Evolutionary conservation across 2,888 invertebrate genomes (phyloP), one percentile per base, ranked within the genome.

Genomic region (Carterocephalus palaemon): DNA sequence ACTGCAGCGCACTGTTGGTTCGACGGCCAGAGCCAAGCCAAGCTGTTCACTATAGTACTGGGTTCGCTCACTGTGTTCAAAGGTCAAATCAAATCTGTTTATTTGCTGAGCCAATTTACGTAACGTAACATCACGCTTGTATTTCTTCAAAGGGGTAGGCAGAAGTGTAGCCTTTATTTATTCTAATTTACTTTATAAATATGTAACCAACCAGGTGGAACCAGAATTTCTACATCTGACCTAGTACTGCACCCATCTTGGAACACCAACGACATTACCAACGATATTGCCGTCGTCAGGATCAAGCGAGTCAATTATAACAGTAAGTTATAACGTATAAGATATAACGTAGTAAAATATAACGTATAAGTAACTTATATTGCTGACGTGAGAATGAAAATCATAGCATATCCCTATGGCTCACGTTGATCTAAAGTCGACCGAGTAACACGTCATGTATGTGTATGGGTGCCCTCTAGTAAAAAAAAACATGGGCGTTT

Each of bases 1-100:
- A 81, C 83, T 0, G 85, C 84, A 1, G 84, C 82, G 0, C 84
- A 85, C 39, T 84, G 84, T 59, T 85, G 83, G 84, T 77, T 66
- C 62, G 85, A 84, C 3, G 85, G 84, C 0, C 49, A 64, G 38
- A 70, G 50, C 42, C 77, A 72, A 43, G 80, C 80, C 0, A 58
- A 32, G 1, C 52, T 53, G 32, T 81, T 85, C 54, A 77, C 75
- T 3, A 47, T 79, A 1, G 83, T 84, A 0, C 67, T 85, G 0
- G 84, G 84, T 0, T 80, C 83, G 2, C 34, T 72, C 0, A 75
- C 68, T 1, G 64, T 85, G 29, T 84, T 82, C 64, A 59, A n/a
- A n/a, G n/a, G n/a, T n/a, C n/a, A n/a, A n/a, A n/a, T n/a, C n/a
- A n/a, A n/a, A n/a, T n/a, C n/a, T n/a, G n/a, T n/a, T n/a, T n/a